phyloP scores from a whole-genome alignment of 2,888 invertebrate species.

The Ichneumoninae sp. region DNA sequence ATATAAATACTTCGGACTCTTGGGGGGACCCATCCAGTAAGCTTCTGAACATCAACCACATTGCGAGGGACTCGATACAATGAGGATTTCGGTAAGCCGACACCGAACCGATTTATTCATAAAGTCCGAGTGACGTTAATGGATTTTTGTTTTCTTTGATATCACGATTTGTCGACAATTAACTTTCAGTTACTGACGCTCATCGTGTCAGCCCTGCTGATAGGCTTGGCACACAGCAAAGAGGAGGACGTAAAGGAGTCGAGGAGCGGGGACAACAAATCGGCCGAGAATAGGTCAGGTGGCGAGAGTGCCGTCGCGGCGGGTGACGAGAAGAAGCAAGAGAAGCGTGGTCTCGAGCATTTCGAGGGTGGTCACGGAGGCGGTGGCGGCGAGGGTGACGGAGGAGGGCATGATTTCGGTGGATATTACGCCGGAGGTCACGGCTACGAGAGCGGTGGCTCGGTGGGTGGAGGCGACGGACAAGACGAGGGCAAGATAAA shows the following conservation, averaged over 20 bases:
- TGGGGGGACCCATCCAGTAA: constrained; percentile 83
- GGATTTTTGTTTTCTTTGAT: background rate
- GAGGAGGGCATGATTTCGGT: constrained; percentile 52
- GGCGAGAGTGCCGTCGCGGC: constrained; percentile 77
- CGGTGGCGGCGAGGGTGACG: constrained; percentile 60
- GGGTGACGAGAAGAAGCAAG: constrained; percentile 88
- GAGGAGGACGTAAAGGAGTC: constrained; percentile 68
- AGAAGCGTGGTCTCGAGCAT: constrained; percentile 90
- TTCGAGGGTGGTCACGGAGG: constrained; percentile 78
- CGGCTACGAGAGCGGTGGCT: constrained; percentile 65
- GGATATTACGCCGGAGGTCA: constrained; percentile 65
- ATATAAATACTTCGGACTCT: constrained; percentile 80
- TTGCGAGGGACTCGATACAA: constrained; percentile 75
- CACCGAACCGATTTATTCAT: background rate
- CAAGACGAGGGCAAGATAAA: constrained; percentile 79
- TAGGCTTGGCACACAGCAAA: constrained; percentile 73
- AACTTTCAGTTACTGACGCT: constrained; percentile 72
- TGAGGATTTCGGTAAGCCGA: constrained; percentile 82
- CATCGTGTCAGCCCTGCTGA: constrained; percentile 75
- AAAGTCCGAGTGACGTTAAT: background rate
- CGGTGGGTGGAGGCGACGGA: constrained; percentile 67
- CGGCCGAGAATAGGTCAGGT: constrained; percentile 60
- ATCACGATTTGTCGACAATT: constrained; percentile 11
- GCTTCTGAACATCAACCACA: constrained; percentile 79
- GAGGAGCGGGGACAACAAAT: constrained; percentile 38